These are phyloP conservation scores for Gryllus bimaculatus DNA, from an alignment of 1,140 invertebrate species.

Conservation along the genomic window DNA sequence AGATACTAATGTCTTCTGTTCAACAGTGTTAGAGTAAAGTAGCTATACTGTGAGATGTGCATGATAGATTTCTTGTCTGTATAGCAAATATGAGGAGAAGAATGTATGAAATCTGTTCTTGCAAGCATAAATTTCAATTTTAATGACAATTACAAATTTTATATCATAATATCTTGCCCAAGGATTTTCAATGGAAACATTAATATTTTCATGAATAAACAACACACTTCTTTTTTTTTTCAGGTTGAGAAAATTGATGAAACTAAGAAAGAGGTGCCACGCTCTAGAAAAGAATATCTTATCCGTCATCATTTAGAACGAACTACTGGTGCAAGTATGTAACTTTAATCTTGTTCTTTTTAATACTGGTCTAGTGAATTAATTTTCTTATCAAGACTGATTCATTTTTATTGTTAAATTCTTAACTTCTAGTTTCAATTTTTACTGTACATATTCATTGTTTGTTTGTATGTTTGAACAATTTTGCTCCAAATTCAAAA, in stretches of 20 bases:
- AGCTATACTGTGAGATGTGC: neutral
- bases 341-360: neutral
- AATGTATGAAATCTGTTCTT: neutral
- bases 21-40: neutral
- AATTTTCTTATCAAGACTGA: neutral
- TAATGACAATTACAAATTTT: neutral
- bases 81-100: neutral
- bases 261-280: slow-evolving; percentile 39
- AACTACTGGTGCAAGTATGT: slow-evolving; percentile 53
- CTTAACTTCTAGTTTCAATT: neutral
- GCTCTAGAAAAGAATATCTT: slow-evolving; percentile 44
- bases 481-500: too few relatives aligned
- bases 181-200: neutral
- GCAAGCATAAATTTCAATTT: neutral
- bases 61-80: neutral
- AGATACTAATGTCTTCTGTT: neutral
- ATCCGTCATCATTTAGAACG: slow-evolving; percentile 61
- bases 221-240: neutral
- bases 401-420: neutral
- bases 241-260: slow-evolving; percentile 29
- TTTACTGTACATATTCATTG: too few relatives aligned
- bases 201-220: neutral
- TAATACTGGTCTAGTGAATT: neutral
- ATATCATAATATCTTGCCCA: neutral
- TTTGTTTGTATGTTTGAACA: too few relatives aligned